Percentiles rank a stretch among this genome's conserved stretches.
Evolutionary conservation across 1,140 invertebrate genomes (phyloP).

Genomic region (Schlechtendalia chinensis): DNA sequence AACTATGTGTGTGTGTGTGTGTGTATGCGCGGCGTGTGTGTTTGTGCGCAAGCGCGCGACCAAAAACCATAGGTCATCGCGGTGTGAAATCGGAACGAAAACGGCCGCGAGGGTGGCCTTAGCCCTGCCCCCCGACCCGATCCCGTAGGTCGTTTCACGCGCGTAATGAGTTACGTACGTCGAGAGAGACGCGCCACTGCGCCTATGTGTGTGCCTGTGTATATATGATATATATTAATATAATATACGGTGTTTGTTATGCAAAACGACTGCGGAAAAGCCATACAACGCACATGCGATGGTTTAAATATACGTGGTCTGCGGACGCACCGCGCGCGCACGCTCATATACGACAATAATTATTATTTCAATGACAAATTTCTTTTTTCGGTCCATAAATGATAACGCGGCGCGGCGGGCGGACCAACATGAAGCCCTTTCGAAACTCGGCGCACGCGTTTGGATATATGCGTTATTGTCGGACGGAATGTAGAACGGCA

Average conservation of each 20-base stretch:
- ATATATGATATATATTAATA: too few relatives aligned
- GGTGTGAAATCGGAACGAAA: neutral
- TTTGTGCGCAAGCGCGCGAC: neutral
- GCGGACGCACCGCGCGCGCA: too few relatives aligned
- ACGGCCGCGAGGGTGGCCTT: neutral
- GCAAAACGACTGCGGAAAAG: slow-evolving; percentile 13
- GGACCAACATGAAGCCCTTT: slow-evolving; percentile 13
- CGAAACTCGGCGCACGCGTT: too few relatives aligned
- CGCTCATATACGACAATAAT: too few relatives aligned
- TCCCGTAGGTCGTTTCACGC: neutral
- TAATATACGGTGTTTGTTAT: neutral
- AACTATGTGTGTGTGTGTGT: too few relatives aligned
- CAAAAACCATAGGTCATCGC: slow-evolving; percentile 8
- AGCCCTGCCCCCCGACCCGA: neutral
- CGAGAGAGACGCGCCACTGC: too few relatives aligned
- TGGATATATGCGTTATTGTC: neutral
- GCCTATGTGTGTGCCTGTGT: neutral
- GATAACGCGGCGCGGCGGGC: neutral
- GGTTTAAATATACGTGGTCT: neutral
- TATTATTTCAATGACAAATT: slow-evolving; percentile 33
- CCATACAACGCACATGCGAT: neutral
- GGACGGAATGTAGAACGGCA: neutral
- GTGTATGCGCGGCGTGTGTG: too few relatives aligned
- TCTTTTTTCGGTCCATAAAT: slow-evolving; percentile 34
- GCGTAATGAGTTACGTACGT: neutral